Evolutionary conservation across 2,113 vertebrate species (phyloP), one percentile per base, ranked within the genome.

Genomic region (Toxotes jaculatrix): DNA sequence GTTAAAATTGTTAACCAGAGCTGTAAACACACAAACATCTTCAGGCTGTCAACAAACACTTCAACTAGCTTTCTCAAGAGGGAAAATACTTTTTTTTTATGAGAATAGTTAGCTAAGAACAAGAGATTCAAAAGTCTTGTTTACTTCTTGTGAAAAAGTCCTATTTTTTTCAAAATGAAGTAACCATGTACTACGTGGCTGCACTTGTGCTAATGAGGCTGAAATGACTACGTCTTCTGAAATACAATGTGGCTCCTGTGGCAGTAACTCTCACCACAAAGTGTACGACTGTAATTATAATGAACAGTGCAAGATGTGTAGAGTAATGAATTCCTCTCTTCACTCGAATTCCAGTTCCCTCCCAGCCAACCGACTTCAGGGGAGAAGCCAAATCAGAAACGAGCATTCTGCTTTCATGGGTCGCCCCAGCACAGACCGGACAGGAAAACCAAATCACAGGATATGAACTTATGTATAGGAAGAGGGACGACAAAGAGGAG

Each of bases 331-430:
- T 77, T 40, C 1, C 49, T 81, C 17, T 82, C 57, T 82, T 57
- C 23, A 4, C 80, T 88, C 38, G 32, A 1, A 43, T 77, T 83
- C 61, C 88, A 99, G 98, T 99, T 83, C 98, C 98, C 82, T 97
- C 98, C 80, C 98, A 99, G 66, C 97, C 98, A 1, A 42, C 97
- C 3, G 98, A 98, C 91, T 99, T 99, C 92, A 99, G 95, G 95
- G 98, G 97, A 47, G 98, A 99, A 93, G 97, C 98, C 63, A 98
- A 99, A 85, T 99, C 98, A 38, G 98, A 99, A 96, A 99, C 98
- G 0, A 99, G 97, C 64, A 97, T 99, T 89, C 90, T 99, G 70
- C 95, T 99, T 40, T 99, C 98, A 19, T 99, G 98, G 98, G 96
- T 96, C 2, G 96, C 97, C 31, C 98, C 98, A 17, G 94, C 92